phyloP scores from a whole-genome alignment of 2,888 invertebrate species.

The Cylindroiulus punctatus region DNA sequence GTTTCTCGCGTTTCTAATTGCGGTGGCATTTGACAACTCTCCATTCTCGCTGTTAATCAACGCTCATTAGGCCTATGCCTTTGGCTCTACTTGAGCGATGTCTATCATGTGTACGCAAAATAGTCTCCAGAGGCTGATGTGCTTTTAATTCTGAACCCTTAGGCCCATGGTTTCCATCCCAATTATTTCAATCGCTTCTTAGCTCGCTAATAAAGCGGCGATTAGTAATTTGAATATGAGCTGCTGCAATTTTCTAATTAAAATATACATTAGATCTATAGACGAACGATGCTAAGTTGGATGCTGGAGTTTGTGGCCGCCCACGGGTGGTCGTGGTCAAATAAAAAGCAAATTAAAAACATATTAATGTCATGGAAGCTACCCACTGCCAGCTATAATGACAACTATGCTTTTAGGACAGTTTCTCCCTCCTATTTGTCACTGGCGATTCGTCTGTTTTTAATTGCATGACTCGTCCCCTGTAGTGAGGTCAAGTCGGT shows the following conservation, averaged over 20 bases:
- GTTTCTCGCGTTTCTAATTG: constrained; percentile 7
- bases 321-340: background rate
- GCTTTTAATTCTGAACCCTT: background rate
- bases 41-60: constrained; percentile 2
- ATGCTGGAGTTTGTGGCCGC: background rate
- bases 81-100: background rate
- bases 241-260: background rate
- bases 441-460: too few species aligned
- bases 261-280: too few species aligned
- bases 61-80: background rate
- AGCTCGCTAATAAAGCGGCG: background rate
- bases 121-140: constrained; percentile 12
- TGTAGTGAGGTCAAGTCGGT: too few species aligned
- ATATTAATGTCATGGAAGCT: background rate
- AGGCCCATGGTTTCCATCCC: background rate
- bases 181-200: background rate
- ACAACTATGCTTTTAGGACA: background rate
- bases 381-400: background rate
- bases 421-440: background rate
- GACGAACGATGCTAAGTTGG: background rate
- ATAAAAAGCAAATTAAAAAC: background rate
- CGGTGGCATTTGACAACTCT: background rate
- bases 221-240: background rate
- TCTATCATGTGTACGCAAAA: background rate
- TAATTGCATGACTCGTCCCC: too few species aligned